Percentiles rank a stretch among this genome's conserved stretches.
These are phyloP conservation scores for Macroglossus sobrinus DNA, from an alignment of 2,113 vertebrate genomes.

Conservation along the genomic window DNA sequence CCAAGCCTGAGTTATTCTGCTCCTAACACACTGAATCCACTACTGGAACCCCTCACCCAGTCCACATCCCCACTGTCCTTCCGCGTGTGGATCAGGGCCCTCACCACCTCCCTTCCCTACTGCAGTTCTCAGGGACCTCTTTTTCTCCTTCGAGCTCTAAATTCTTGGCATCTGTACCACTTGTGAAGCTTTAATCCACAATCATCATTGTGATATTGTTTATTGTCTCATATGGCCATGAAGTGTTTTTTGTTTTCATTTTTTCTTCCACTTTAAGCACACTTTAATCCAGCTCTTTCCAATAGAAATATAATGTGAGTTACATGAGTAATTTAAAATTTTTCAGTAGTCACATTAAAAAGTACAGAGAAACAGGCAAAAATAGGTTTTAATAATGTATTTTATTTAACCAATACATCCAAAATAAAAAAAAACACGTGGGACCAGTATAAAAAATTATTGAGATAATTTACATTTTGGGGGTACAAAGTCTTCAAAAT, in stretches of 20 bases:
- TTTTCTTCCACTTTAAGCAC: not conserved
- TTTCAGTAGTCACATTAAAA: not conserved
- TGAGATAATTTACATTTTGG: not conserved
- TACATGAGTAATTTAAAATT: not conserved
- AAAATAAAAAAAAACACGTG: not conserved
- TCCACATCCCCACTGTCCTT: not conserved
- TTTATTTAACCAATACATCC: conserved; percentile 14
- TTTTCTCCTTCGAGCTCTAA: conserved; percentile 3
- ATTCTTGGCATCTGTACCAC: not conserved
- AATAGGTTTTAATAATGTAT: conserved; percentile 5
- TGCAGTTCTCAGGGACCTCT: not conserved
- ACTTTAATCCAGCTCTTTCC: not conserved
- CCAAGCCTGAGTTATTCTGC: not conserved
- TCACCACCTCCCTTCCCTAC: not conserved
- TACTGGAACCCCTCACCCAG: not conserved
- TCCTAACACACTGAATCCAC: not conserved
- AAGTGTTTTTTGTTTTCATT: not conserved
- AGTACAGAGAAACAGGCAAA: not conserved
- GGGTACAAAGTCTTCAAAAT: not conserved
- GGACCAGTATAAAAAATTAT: not conserved
- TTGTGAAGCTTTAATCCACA: not conserved
- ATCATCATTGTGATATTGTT: not conserved
- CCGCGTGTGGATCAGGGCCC: not conserved
- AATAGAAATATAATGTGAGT: not conserved
- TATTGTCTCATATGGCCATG: not conserved